Evolutionary conservation across 2,888 invertebrate genomes (phyloP).

Genomic region (Brachyptera putata): DNA sequence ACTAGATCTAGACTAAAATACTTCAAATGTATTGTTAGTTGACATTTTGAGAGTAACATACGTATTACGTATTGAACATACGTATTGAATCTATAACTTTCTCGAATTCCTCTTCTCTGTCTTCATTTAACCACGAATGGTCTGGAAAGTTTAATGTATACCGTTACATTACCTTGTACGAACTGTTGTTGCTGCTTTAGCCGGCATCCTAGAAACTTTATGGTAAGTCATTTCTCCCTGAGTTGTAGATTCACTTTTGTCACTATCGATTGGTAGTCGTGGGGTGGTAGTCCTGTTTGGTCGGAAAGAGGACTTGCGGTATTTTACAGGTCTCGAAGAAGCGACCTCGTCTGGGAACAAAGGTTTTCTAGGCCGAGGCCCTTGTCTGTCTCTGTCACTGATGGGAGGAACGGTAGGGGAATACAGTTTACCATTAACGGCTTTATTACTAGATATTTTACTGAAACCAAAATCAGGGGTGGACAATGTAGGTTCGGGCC

Average conservation of each 20-base stretch:
- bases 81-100: background rate
- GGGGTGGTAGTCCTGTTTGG: conserved; percentile 9
- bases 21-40: no score
- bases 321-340: background rate
- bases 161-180: conserved; percentile 6
- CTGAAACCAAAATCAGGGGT: background rate
- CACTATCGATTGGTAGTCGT: conserved; percentile 6
- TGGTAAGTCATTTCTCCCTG: conserved; percentile 1
- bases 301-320: conserved; percentile 12
- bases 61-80: no score
- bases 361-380: no score
- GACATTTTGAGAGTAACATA: no score
- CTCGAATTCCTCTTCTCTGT: background rate
- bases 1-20: no score
- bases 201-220: conserved; percentile 4
- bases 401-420: no score
- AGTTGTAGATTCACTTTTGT: conserved; percentile 1
- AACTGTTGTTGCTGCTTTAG: conserved; percentile 11
- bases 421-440: background rate
- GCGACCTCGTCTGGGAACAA: no score
- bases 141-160: background rate
- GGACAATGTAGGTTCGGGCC: background rate
- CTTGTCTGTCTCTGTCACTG: no score
- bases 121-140: background rate
- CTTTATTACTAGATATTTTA: background rate